phyloP scores from a whole-genome alignment of 2,113 vertebrate genomes.

The Lamprologus sp. region DNA sequence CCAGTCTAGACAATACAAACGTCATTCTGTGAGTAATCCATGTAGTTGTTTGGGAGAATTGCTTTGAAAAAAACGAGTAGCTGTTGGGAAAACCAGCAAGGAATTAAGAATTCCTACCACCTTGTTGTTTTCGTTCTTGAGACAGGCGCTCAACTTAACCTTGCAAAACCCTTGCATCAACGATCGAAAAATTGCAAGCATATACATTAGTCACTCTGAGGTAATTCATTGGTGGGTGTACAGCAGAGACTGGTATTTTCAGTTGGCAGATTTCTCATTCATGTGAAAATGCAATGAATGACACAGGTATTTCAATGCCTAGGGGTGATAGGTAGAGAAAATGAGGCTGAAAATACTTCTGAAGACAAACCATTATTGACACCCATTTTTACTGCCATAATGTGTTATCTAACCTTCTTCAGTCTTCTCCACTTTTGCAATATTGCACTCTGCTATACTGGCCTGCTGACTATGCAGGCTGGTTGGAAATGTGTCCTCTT shows the following conservation, averaged over 20 bases:
- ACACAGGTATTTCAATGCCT: not conserved
- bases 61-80: not conserved
- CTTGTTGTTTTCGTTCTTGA: not conserved
- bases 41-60: conserved; percentile 2
- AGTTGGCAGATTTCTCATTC: conserved; percentile 17
- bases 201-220: conserved; percentile 2
- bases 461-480: conserved; percentile 38
- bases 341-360: conserved; percentile 9
- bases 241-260: not conserved
- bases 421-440: conserved; percentile 24
- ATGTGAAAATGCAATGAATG: conserved; percentile 2
- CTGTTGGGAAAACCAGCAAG: not conserved
- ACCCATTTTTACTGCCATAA: conserved; percentile 25
- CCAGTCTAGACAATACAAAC: conserved; percentile 5
- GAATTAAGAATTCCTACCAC: not conserved
- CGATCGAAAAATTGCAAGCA: not conserved
- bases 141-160: not conserved
- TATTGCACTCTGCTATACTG: conserved; percentile 18
- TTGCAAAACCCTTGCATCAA: not conserved
- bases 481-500: conserved; percentile 33
- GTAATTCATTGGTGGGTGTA: not conserved
- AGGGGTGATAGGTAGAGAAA: not conserved
- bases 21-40: conserved; percentile 4
- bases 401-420: conserved; percentile 20
- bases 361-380: conserved; percentile 38